These are phyloP conservation scores for Phaetusa simplex DNA, from an alignment of 2,113 vertebrate species.

Conservation along the genomic window DNA sequence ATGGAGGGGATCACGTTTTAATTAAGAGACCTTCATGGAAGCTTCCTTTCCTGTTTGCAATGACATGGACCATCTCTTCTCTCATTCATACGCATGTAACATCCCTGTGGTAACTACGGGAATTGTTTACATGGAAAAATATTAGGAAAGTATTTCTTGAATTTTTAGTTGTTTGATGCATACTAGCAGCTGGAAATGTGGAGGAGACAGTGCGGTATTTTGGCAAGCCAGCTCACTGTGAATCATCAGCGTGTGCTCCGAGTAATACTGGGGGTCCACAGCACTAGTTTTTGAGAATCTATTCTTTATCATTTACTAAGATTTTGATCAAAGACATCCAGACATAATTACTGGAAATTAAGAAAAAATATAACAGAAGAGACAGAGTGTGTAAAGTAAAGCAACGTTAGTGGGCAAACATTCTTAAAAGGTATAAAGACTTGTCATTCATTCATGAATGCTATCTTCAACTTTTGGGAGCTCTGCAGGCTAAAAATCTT, in stretches of 20 bases:
- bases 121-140: neutral
- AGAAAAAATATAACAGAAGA: neutral
- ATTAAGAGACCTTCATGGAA: neutral
- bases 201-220: neutral
- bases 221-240: neutral
- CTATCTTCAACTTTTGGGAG: neutral
- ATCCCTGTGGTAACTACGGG: neutral
- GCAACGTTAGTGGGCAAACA: neutral
- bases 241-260: neutral
- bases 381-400: neutral
- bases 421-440: neutral
- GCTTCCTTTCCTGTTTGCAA: neutral
- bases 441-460: neutral
- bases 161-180: neutral
- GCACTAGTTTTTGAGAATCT: neutral
- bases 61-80: neutral
- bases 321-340: neutral
- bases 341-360: neutral
- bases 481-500: neutral
- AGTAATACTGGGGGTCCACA: neutral
- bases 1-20: neutral
- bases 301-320: neutral
- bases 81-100: neutral
- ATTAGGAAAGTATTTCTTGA: constrained; percentile 7
- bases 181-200: neutral